Conservation (phyloP, 2,113 vertebrate genomes). For the Hydrolagus affinis region DNA sequence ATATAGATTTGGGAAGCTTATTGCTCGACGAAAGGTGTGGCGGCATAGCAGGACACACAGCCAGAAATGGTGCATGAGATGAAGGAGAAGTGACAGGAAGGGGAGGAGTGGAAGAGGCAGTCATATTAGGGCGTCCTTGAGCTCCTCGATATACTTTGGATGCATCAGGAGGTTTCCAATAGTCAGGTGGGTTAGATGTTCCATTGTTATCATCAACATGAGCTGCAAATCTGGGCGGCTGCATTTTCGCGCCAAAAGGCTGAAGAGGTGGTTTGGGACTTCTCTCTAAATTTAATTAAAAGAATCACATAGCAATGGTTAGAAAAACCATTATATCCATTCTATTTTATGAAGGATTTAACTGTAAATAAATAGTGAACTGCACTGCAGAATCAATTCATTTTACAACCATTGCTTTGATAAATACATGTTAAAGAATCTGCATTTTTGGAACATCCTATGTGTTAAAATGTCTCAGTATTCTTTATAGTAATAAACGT, state of each 20-base stretch:
- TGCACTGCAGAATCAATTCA: neutral
- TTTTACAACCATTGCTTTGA: no score
- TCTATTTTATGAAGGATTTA: neutral
- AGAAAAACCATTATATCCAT: neutral
- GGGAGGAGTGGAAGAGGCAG: constrained; percentile 48
- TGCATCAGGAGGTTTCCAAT: constrained; percentile 40
- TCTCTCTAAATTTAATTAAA: constrained; percentile 41
- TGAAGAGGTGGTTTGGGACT: constrained; percentile 53
- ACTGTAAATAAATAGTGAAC: neutral
- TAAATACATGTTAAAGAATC: neutral
- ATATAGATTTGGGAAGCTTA: constrained; percentile 44
- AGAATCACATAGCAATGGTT: constrained; percentile 23
- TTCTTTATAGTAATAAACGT: no score
- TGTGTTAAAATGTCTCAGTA: no score
- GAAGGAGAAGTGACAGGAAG: constrained; percentile 42
- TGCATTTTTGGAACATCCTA: neutral
- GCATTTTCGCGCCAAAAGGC: constrained; percentile 43
- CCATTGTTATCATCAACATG: constrained; percentile 20
- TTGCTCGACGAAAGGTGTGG: constrained; percentile 45
- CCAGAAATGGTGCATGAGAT: constrained; percentile 38
- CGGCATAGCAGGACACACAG: constrained; percentile 45
- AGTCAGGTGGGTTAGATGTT: constrained; percentile 41
- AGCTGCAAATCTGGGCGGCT: constrained; percentile 42
- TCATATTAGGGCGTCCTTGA: constrained; percentile 46
- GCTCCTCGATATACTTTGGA: constrained; percentile 36